phyloP scores from a whole-genome alignment of 2,113 vertebrate species.

The Bagarius yarrelli region DNA sequence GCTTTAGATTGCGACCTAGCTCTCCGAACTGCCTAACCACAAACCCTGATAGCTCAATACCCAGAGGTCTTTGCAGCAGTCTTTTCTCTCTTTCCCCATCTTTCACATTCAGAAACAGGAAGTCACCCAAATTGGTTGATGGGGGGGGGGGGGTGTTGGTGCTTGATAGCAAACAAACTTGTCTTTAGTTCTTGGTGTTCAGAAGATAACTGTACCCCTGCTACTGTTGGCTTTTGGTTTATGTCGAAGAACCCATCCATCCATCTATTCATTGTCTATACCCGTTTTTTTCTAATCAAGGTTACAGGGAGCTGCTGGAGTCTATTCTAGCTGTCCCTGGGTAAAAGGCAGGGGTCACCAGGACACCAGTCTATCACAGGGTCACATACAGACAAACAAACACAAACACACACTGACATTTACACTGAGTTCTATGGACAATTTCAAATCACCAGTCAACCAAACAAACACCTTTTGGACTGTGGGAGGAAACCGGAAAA shows the following conservation, averaged over 20 bases:
- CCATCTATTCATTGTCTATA: no score
- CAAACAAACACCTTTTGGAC: no score
- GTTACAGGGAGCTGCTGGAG: no score
- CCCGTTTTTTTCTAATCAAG: no score
- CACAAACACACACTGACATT: no score
- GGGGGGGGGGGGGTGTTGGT: neutral
- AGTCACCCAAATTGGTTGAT: conserved; percentile 17
- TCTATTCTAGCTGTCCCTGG: no score
- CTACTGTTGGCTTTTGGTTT: neutral
- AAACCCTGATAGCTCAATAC: conserved; percentile 67
- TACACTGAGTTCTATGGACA: no score
- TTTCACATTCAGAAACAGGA: conserved; percentile 52
- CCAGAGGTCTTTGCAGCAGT: conserved; percentile 67
- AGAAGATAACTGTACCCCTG: neutral
- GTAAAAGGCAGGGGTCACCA: no score
- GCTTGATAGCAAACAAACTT: neutral
- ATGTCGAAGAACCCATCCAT: neutral
- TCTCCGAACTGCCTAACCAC: conserved; percentile 65
- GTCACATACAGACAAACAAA: no score
- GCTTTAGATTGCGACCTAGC: conserved; percentile 62
- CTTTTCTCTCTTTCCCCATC: conserved; percentile 41
- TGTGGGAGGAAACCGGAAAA: no score
- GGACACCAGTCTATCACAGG: no score
- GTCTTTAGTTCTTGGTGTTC: neutral
- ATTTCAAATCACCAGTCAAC: no score